Evolutionary conservation across 64 coral and sea anemone species (phyloP), one percentile per base, ranked within the genome.

Genomic region (Dendronephthya gigantea): DNA sequence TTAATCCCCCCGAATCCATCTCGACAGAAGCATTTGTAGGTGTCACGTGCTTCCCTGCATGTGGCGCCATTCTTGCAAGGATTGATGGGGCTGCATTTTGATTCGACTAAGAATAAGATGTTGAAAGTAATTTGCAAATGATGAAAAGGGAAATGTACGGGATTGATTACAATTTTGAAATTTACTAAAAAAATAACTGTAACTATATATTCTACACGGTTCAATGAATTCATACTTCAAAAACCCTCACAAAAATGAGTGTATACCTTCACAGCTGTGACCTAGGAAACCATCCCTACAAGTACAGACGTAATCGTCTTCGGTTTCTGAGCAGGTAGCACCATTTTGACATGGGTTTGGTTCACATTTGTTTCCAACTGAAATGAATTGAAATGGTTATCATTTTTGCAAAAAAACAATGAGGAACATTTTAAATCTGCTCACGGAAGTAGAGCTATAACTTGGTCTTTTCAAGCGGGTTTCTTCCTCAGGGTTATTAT

Each of bases 1-100:
- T 79, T 79, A 22, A 35, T 35, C 36, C 72, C 72, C 15, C 32
- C 36, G 28, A 79, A 79, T 34, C 72, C 72, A 79, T 79, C 72
- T 34, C 72, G 25, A 35, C 72, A 79, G 72, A 79, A 35, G 36
- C 72, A 79, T 35, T 79, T 79, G 72, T 79, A 79, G 13, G 72
- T 79, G 32, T 79, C 30, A 19, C 72, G 31, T 35, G 72, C 72
- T 79, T 79, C 72, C 72, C 36, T 29, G 32, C 72, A 79, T 4
- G 72, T 79, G 4, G 72, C 72, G 15, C 72, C 72, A 79, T 79
- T 79, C 72, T 79, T 79, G 72, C 72, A 79, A 33, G 72, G 72
- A 34, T 79, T 79, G 36, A 79, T 79, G 29, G 72, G 72, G 29
- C 8, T 39, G 36, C 72, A 79, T 79, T 79, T 79, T 6, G 72